Evolutionary conservation across 2,888 invertebrate species (phyloP).

Genomic region (Adela reaumurella): DNA sequence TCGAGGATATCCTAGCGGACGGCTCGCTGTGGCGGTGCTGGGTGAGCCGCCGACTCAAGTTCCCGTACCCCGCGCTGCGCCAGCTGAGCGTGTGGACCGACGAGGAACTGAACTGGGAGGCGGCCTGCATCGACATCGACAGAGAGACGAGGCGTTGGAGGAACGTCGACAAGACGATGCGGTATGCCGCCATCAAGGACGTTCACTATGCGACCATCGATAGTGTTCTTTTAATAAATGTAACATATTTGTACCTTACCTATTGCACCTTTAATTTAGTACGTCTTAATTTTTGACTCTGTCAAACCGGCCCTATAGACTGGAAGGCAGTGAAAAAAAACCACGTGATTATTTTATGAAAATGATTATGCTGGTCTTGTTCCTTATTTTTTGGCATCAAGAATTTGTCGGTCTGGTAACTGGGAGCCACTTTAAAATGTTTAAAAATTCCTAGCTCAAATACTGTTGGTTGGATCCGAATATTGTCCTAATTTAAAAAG

Average conservation of each 20-base stretch:
- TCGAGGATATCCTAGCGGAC: constrained; percentile 53
- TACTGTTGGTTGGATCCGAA: too few relatives aligned
- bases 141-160: constrained; percentile 55
- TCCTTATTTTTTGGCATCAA: too few relatives aligned
- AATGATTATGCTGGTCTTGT: too few relatives aligned
- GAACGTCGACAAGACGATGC: constrained; percentile 36
- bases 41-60: constrained; percentile 24
- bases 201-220: constrained; percentile 59
- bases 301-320: too few relatives aligned
- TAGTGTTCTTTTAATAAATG: constrained; percentile 53
- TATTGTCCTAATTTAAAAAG: too few relatives aligned
- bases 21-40: constrained; percentile 55
- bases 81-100: constrained; percentile 32
- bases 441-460: too few relatives aligned
- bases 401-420: too few relatives aligned
- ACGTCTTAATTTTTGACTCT: too few relatives aligned
- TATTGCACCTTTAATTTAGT: too few relatives aligned
- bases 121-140: constrained; percentile 59
- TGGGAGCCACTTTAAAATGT: too few relatives aligned
- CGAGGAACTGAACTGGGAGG: constrained; percentile 48
- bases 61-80: constrained; percentile 34
- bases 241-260: constrained; percentile 32
- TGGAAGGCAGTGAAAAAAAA: too few relatives aligned
- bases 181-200: constrained; percentile 45
- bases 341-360: too few relatives aligned